phyloP scores from a whole-genome alignment of 2,113 vertebrate genomes.

The Pipra filicauda region DNA sequence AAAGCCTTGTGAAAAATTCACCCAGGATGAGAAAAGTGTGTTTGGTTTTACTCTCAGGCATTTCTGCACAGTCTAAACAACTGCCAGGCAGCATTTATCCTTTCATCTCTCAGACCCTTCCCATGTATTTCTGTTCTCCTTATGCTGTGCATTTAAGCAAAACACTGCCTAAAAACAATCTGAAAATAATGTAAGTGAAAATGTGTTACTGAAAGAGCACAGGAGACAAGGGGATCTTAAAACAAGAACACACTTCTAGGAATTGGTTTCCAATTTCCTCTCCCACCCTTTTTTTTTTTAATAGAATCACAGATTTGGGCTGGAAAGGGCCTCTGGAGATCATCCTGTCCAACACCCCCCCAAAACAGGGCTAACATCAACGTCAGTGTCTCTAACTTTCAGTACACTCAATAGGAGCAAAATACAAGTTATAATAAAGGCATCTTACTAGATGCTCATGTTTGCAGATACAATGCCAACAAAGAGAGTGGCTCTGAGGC shows the following conservation, averaged over 20 bases:
- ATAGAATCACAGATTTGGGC: neutral
- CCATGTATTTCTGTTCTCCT: neutral
- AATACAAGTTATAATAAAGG: neutral
- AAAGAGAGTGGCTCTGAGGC: neutral
- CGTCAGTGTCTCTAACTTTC: neutral
- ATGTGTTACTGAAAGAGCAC: neutral
- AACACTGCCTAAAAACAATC: neutral
- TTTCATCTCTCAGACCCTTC: neutral
- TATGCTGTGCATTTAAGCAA: neutral
- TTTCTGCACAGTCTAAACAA: neutral
- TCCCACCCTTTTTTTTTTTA: neutral
- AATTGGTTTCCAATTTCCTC: neutral
- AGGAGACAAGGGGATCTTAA: neutral
- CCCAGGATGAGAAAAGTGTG: neutral
- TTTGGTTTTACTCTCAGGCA: neutral
- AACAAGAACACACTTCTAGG: neutral
- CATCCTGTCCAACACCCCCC: neutral
- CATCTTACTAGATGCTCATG: neutral
- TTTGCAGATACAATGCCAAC: neutral
- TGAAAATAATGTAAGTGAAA: neutral
- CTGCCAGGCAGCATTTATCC: neutral
- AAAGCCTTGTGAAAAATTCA: neutral
- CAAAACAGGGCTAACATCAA: neutral
- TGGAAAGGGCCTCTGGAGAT: neutral
- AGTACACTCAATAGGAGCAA: neutral